Conservation (phyloP, 2,113 vertebrate genomes). For the Crypturellus undulatus region DNA sequence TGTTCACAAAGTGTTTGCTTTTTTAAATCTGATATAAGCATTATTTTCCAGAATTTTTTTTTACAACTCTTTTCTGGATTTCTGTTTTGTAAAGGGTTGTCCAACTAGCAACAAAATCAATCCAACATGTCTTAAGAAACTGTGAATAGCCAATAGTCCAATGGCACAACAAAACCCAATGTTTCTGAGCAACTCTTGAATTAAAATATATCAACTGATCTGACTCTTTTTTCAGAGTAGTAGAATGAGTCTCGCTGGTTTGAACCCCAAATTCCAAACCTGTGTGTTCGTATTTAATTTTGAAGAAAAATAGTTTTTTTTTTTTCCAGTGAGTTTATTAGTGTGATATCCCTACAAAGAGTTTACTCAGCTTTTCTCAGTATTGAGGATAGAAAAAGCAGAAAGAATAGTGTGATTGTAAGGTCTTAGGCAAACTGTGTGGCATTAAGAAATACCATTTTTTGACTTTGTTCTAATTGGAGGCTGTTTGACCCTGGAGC, state of each 20-base stretch:
- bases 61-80: not conserved
- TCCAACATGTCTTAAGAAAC: not conserved
- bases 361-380: not conserved
- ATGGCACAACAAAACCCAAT: not conserved
- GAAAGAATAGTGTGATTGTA: constrained; percentile 30
- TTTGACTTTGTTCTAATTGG: constrained; percentile 51
- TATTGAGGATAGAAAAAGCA: not conserved
- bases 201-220: not conserved
- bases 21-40: not conserved
- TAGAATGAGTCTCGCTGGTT: not conserved
- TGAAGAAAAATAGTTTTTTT: not conserved
- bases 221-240: not conserved
- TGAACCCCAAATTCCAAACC: not conserved
- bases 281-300: not conserved
- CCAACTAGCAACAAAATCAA: constrained; percentile 14
- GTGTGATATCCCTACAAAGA: not conserved
- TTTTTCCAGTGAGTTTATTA: not conserved
- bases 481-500: constrained; percentile 61
- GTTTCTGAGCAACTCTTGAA: not conserved
- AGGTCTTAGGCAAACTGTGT: constrained; percentile 44
- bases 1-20: not conserved
- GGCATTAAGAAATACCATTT: constrained; percentile 27
- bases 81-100: constrained; percentile 20
- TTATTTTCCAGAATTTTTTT: not conserved
- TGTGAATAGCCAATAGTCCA: not conserved